These are phyloP conservation scores for Megamerina dolium DNA, from an alignment of 2,888 invertebrate species.

Conservation along the genomic window DNA sequence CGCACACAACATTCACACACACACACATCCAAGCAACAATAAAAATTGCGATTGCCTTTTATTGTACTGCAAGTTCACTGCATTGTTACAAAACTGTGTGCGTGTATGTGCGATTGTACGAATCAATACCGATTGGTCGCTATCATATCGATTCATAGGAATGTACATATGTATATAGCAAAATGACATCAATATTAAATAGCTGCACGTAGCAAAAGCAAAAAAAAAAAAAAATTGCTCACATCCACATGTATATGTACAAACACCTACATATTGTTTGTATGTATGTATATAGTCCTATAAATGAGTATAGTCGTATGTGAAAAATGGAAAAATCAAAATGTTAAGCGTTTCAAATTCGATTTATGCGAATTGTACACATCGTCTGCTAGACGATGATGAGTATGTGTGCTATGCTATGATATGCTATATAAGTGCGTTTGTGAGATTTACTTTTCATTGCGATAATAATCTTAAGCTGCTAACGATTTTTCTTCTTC, in stretches of 20 bases:
- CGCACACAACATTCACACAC: background rate
- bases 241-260: background rate
- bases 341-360: background rate
- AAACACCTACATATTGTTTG: background rate
- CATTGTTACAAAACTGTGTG: background rate
- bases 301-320: too few relatives aligned
- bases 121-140: background rate
- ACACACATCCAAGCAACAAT: background rate
- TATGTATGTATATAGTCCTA: background rate
- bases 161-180: background rate
- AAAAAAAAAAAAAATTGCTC: background rate
- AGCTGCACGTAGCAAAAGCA: background rate
- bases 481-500: too few relatives aligned
- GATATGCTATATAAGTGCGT: too few relatives aligned
- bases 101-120: background rate
- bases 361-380: background rate
- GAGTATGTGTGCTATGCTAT: too few relatives aligned
- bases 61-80: background rate
- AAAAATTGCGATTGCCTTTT: conserved; percentile 3
- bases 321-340: background rate
- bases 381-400: too few relatives aligned
- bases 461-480: too few relatives aligned
- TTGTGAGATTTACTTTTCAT: too few relatives aligned
- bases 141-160: background rate
- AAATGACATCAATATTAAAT: background rate